Conservation (phyloP, 2,797 vertebrate species). For the Chelmon rostratus region DNA sequence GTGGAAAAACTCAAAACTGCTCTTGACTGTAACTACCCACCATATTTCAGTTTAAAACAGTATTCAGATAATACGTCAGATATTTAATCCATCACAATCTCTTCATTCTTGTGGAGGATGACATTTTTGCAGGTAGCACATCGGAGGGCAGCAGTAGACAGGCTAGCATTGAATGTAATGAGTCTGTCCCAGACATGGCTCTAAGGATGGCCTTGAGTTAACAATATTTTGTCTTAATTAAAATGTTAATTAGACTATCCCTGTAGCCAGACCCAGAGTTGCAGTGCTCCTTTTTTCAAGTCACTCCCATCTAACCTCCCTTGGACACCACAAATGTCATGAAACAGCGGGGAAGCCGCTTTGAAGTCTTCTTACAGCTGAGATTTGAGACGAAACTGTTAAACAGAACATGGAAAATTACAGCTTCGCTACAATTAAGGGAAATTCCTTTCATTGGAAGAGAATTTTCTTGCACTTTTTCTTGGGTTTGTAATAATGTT, state of each 20-base stretch:
- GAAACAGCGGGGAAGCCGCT: constrained; percentile 52
- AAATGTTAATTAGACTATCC: constrained; percentile 86
- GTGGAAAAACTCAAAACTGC: neutral
- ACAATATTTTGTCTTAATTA: constrained; percentile 85
- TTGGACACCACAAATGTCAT: constrained; percentile 71
- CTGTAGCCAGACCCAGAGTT: constrained; percentile 67
- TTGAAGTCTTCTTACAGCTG: constrained; percentile 47
- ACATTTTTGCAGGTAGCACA: constrained; percentile 63
- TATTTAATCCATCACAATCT: constrained; percentile 32
- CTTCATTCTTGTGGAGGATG: constrained; percentile 49
- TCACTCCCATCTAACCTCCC: constrained; percentile 63
- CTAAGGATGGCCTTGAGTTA: constrained; percentile 80
- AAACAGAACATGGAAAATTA: neutral
- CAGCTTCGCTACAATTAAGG: neutral
- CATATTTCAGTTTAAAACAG: constrained; percentile 21
- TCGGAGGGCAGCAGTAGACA: constrained; percentile 63
- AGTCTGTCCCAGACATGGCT: constrained; percentile 77
- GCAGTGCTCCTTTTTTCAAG: constrained; percentile 63
- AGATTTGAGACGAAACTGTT: neutral
- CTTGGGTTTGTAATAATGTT: neutral
- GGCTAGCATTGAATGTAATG: constrained; percentile 74
- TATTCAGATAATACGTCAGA: neutral
- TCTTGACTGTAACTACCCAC: neutral
- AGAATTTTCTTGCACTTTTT: neutral
- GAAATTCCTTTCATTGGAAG: neutral